Evolutionary conservation across 1,140 invertebrate species (phyloP).

Genomic region (Homarus americanus): DNA sequence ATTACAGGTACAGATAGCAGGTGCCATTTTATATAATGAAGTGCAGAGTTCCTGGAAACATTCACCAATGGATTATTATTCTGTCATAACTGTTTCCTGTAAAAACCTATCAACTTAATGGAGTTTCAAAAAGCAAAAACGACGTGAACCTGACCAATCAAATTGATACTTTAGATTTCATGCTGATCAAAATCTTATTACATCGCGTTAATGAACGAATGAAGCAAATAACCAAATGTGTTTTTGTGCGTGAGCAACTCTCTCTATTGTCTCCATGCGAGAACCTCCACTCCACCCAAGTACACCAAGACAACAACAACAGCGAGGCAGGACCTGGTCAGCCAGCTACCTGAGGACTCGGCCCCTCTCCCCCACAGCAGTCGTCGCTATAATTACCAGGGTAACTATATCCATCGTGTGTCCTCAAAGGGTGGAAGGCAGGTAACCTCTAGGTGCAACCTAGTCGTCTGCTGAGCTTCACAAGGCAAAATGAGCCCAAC

Average conservation of each 20-base stretch:
- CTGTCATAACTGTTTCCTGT: not conserved
- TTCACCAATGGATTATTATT: not conserved
- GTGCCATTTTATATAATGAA: not conserved
- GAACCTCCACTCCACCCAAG: no score
- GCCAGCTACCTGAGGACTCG: not conserved
- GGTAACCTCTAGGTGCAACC: slow-evolving; percentile 47
- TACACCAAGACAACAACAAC: not conserved
- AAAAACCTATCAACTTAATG: not conserved
- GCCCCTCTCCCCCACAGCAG: slow-evolving; percentile 9
- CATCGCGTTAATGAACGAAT: not conserved
- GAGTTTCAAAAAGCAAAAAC: not conserved
- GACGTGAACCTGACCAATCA: no score
- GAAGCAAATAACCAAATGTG: not conserved
- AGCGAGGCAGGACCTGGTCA: not conserved
- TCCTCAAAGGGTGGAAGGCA: slow-evolving; percentile 50
- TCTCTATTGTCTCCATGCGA: no score
- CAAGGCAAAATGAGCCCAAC: slow-evolving; percentile 47
- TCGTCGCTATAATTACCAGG: slow-evolving; percentile 49
- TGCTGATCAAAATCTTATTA: not conserved
- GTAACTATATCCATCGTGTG: slow-evolving; percentile 48
- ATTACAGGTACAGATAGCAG: not conserved
- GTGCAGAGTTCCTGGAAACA: not conserved
- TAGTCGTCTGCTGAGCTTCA: not conserved
- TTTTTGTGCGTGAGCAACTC: no score
- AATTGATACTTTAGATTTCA: not conserved